Conservation (phyloP, 2,888 invertebrate species). For the Eupithecia exiguata region DNA sequence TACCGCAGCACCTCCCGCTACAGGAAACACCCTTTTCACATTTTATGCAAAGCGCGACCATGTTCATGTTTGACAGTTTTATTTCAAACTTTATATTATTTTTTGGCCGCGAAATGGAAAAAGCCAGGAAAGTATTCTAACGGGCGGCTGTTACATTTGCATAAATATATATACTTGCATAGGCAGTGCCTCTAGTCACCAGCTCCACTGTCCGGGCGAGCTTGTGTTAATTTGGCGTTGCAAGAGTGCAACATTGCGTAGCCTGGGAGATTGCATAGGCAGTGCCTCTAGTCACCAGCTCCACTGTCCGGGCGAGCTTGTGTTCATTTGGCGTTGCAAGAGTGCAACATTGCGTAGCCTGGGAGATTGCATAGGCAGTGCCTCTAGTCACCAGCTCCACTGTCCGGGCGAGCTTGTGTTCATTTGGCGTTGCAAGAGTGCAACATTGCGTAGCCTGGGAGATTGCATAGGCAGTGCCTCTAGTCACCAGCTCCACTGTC, state of each 20-base stretch:
- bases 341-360: too few relatives aligned
- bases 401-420: background rate
- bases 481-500: background rate
- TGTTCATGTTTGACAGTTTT: constrained; percentile 37
- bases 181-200: background rate
- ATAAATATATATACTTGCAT: constrained; percentile 34
- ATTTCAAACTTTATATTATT: constrained; percentile 39
- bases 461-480: background rate
- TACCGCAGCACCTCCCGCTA: background rate
- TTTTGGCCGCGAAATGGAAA: constrained; percentile 40
- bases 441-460: too few relatives aligned
- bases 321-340: too few relatives aligned
- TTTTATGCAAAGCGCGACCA: constrained; percentile 38
- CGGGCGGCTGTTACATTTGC: constrained; percentile 35
- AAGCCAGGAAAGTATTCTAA: constrained; percentile 41
- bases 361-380: background rate
- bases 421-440: too few relatives aligned
- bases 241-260: too few relatives aligned
- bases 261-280: too few relatives aligned
- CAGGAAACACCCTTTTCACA: constrained; percentile 30
- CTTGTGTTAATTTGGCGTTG: too few relatives aligned
- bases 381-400: background rate
- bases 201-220: background rate
- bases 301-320: background rate
- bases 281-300: background rate